phyloP scores from a whole-genome alignment of 2,888 invertebrate genomes.

The Spodoptera picta region DNA sequence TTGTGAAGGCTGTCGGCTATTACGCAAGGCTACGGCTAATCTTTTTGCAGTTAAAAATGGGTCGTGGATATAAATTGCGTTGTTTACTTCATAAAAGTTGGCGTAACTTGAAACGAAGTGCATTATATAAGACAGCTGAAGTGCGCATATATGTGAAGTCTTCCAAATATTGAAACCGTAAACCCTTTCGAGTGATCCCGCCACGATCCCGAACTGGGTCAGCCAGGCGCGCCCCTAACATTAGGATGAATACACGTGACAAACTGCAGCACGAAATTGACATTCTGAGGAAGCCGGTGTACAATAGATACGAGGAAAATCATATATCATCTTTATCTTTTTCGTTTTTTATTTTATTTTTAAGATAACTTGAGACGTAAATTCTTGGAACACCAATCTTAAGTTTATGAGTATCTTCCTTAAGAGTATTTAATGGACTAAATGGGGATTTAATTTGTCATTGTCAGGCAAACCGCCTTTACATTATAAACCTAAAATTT shows the following conservation, averaged over 20 bases:
- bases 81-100: conserved; percentile 57
- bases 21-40: conserved; percentile 72
- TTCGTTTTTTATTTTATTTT: neutral
- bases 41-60: conserved; percentile 70
- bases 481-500: too few species aligned
- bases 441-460: too few species aligned
- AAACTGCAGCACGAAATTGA: conserved; percentile 46
- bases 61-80: conserved; percentile 59
- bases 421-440: too few species aligned
- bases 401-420: too few species aligned
- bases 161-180: conserved; percentile 84
- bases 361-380: neutral
- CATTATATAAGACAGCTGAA: conserved; percentile 63
- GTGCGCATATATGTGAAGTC: conserved; percentile 65
- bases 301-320: conserved; percentile 22
- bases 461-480: too few species aligned
- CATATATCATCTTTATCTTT: conserved; percentile 19
- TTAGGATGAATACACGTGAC: conserved; percentile 73
- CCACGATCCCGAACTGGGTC: conserved; percentile 79
- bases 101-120: conserved; percentile 60
- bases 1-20: conserved; percentile 75
- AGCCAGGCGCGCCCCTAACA: conserved; percentile 71
- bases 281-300: conserved; percentile 12
- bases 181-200: conserved; percentile 80
- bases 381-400: too few species aligned